phyloP scores from a whole-genome alignment of 2,797 vertebrate genomes.

The Sitta carolinensis region DNA sequence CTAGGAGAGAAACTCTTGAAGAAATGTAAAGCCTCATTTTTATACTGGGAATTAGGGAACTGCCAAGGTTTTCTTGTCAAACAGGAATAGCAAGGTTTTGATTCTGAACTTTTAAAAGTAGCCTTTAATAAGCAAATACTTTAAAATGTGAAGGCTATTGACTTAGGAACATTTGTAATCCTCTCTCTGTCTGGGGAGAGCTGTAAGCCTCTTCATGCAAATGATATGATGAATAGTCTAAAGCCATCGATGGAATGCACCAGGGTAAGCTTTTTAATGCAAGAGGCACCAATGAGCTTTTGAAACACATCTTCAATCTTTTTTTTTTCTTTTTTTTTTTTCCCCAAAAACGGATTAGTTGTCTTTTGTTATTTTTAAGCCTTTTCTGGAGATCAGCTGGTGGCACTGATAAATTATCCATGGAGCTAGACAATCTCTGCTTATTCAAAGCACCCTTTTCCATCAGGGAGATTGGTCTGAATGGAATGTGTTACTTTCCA shows the following conservation, averaged over 20 bases:
- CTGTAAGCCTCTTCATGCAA: conserved; percentile 58
- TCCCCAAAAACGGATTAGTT: conserved; percentile 20
- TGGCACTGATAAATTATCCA: conserved; percentile 64
- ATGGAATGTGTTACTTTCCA: conserved; percentile 24
- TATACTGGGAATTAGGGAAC: neutral
- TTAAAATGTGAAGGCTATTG: conserved; percentile 58
- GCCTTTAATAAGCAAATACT: conserved; percentile 68
- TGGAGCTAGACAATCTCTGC: conserved; percentile 43
- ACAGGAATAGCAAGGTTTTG: conserved; percentile 32
- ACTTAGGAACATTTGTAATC: conserved; percentile 60
- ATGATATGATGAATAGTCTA: conserved; percentile 45
- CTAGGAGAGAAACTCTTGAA: neutral
- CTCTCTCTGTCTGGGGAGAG: conserved; percentile 31
- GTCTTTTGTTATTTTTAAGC: conserved; percentile 57
- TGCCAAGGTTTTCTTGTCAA: conserved; percentile 44
- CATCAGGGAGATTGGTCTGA: conserved; percentile 39
- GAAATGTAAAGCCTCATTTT: conserved; percentile 10
- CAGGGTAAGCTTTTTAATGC: conserved; percentile 39
- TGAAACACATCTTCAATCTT: conserved; percentile 27
- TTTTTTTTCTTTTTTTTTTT: neutral
- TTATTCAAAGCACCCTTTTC: conserved; percentile 50
- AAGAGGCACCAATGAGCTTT: conserved; percentile 23
- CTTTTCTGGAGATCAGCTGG: conserved; percentile 59
- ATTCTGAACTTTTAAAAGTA: conserved; percentile 62
- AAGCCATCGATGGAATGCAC: conserved; percentile 33